Evolutionary conservation across 53 echinoderm and acorn worm species (phyloP), one percentile per base, ranked within the genome.

Genomic region (Arbacia lixula): DNA sequence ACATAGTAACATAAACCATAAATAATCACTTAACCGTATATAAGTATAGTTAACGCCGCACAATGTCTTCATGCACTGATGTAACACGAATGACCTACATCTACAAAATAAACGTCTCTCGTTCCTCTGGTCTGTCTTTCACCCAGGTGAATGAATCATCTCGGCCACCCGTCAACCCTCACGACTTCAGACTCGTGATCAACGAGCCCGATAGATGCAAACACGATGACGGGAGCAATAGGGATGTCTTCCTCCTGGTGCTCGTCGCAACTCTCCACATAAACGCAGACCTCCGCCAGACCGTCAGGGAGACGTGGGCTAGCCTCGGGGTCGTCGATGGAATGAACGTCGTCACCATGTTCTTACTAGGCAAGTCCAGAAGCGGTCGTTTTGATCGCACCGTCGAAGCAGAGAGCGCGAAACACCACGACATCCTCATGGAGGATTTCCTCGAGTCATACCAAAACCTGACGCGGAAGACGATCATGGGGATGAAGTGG

Each of bases 401-500:
- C 5, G 60, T 87, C 9, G 39, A 66, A 1, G n/a, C 67, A 26
- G 91, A 91, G 60, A 87, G 87, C 32, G 60, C 16, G 3, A 20
- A 10, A 12, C 27, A 84, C 53, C 76, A 66, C 30, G 91, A 91
- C 69, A 60, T 91, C 55, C 46, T 91, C 36, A 84, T 84, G 91
- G 87, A 76, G 32, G 84, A 87, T 61, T 91, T 91, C 38, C 51
- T 26, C 31, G 91, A 91, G 26, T 74, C 38, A 17, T 91, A 91
- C 85, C 77, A 66, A 64, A 87, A 91, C 67, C 71, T 91, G 28
- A 91, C 87, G 6, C 68, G 87, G 53, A 91, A 91, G 79, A 87
- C 91, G 1, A 58, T 91, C 31, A 91, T 91, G 91, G 91, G 84
- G 2, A 39, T 91, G 84, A 91, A 87, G 51, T 91, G 91, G 91